phyloP scores from a whole-genome alignment of 2,888 invertebrate genomes.

The Cryptocephalus moraei region DNA sequence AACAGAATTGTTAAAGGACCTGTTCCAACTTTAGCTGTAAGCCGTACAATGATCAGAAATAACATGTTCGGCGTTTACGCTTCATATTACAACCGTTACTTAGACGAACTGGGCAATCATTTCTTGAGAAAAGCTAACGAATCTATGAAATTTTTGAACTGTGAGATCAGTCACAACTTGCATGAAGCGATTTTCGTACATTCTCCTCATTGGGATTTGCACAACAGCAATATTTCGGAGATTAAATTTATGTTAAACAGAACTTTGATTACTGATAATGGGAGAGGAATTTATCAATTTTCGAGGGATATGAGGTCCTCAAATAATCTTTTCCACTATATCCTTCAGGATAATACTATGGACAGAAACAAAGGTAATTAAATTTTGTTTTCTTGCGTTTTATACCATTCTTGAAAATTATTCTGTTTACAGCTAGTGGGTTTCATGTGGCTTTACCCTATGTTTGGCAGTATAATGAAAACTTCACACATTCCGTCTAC shows the following conservation, averaged over 20 bases:
- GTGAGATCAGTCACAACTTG: constrained; percentile 64
- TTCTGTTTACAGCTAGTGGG: constrained; percentile 52
- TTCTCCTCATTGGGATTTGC: constrained; percentile 79
- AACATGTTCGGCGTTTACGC: constrained; percentile 75
- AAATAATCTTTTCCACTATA: constrained; percentile 95
- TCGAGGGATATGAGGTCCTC: constrained; percentile 90
- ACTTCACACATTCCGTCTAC: constrained; percentile 83
- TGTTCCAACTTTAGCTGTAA: constrained; percentile 62
- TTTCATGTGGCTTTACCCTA: constrained; percentile 84
- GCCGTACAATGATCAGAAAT: constrained; percentile 64
- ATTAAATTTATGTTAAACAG: constrained; percentile 83
- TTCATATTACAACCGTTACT: constrained; percentile 78
- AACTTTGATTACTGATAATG: constrained; percentile 78
- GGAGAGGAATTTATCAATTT: constrained; percentile 77
- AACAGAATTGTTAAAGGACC: constrained; percentile 70
- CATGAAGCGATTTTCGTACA: constrained; percentile 73
- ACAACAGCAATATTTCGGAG: constrained; percentile 79
- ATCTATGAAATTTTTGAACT: constrained; percentile 67
- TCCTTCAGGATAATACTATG: constrained; percentile 75
- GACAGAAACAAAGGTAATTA: constrained; percentile 57
- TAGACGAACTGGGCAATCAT: constrained; percentile 77
- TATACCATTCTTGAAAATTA: too few species aligned
- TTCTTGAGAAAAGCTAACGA: constrained; percentile 83
- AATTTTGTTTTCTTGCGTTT: too few species aligned
- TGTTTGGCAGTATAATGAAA: constrained; percentile 92